Conservation (phyloP, 2,888 invertebrate species). For the Zaprionus lineosus region DNA sequence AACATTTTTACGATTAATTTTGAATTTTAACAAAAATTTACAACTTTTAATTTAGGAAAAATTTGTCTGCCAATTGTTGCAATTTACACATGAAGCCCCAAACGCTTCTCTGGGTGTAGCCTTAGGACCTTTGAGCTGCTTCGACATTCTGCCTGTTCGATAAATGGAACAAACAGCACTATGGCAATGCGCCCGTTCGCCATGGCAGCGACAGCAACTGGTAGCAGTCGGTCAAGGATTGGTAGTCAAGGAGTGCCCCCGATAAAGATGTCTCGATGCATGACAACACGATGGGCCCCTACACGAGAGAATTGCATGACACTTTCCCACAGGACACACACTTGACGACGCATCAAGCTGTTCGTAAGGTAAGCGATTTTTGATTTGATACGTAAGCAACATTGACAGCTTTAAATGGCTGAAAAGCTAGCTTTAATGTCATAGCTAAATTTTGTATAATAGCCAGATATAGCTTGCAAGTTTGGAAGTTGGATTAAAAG, state of each 20-base stretch:
- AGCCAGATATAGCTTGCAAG: too few species aligned
- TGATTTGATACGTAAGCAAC: too few species aligned
- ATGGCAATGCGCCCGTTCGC: constrained; percentile 60
- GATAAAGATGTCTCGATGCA: too few species aligned
- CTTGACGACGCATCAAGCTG: too few species aligned
- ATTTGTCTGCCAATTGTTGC: constrained; percentile 20
- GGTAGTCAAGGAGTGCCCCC: constrained; percentile 31
- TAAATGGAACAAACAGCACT: constrained; percentile 74
- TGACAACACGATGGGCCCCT: too few species aligned
- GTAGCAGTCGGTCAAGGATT: constrained; percentile 30
- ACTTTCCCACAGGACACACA: too few species aligned
- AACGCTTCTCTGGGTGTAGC: constrained; percentile 33
- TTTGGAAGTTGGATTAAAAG: too few species aligned
- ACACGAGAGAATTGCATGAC: too few species aligned
- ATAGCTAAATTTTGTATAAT: too few species aligned
- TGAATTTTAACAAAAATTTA: background rate
- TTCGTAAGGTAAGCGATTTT: too few species aligned
- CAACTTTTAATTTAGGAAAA: constrained; percentile 9
- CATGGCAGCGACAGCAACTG: constrained; percentile 69
- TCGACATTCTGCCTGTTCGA: constrained; percentile 60
- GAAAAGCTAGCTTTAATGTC: too few species aligned
- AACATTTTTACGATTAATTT: constrained; percentile 80
- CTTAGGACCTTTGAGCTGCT: constrained; percentile 26
- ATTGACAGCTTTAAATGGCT: too few species aligned
- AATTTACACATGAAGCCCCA: constrained; percentile 25